Percentiles rank a stretch among this genome's conserved stretches.
These are phyloP conservation scores for Pygathrix nemaeus DNA, from an alignment of 2,113 vertebrate genomes.

Conservation along the genomic window DNA sequence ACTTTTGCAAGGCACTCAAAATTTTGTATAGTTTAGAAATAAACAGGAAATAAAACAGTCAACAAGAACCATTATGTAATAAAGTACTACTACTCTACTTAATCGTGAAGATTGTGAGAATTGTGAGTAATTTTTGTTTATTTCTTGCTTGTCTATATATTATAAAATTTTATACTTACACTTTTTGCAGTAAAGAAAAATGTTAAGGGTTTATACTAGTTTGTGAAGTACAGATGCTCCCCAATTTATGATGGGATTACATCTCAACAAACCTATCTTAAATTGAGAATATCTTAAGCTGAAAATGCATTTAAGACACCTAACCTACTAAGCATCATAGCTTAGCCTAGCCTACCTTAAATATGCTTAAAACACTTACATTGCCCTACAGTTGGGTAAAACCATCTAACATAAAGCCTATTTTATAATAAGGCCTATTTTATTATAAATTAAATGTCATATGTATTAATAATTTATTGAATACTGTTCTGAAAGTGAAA, in stretches of 20 bases:
- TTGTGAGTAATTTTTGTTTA: neutral
- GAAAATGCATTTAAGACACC: neutral
- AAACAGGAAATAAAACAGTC: neutral
- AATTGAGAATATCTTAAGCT: neutral
- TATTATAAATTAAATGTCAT: neutral
- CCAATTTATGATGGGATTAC: neutral
- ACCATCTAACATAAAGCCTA: neutral
- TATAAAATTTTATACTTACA: neutral
- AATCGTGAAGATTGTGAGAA: neutral
- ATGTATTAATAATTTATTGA: neutral
- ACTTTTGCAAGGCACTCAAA: neutral
- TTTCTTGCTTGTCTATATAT: neutral
- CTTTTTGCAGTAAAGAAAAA: neutral
- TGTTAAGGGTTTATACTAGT: neutral
- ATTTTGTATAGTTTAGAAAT: neutral
- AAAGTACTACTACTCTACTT: neutral
- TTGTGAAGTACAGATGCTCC: neutral
- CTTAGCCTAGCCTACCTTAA: neutral
- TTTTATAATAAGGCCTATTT: neutral
- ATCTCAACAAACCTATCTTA: neutral
- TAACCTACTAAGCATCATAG: neutral
- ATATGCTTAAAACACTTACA: neutral
- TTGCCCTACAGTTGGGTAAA: neutral
- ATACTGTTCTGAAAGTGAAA: neutral
- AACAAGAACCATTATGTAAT: neutral